phyloP scores from a whole-genome alignment of 1,140 invertebrate species.

The Drosophila lini region DNA sequence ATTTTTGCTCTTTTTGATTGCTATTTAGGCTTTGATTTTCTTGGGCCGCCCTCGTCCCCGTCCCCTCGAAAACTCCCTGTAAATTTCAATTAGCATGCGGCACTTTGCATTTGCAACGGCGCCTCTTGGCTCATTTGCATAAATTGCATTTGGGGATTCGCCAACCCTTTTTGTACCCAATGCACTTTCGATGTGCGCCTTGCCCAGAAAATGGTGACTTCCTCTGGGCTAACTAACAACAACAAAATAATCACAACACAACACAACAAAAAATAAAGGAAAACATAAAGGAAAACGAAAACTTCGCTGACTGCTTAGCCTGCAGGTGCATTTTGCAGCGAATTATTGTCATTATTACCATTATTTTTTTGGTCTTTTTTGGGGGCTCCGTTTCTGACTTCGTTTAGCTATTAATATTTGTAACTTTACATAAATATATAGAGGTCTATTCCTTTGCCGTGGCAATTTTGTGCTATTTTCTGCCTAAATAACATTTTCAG shows the following conservation, averaged over 20 bases:
- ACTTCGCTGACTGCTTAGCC: conserved; percentile 59
- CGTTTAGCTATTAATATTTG: conserved; percentile 56
- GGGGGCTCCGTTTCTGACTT: conserved; percentile 29
- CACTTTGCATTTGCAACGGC: conserved; percentile 81
- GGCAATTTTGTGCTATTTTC: conserved; percentile 62
- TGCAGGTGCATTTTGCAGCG: conserved; percentile 77
- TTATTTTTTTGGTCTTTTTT: conserved; percentile 47
- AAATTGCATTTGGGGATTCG: conserved; percentile 73
- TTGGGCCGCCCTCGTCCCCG: neutral
- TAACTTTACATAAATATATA: conserved; percentile 56
- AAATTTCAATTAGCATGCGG: conserved; percentile 82
- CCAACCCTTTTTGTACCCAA: conserved; percentile 62
- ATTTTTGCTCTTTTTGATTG: conserved; percentile 81
- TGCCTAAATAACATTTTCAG: conserved; percentile 50
- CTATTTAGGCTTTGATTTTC: conserved; percentile 76
- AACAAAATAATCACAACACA: conserved; percentile 28
- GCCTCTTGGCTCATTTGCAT: conserved; percentile 78
- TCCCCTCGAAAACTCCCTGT: conserved; percentile 14
- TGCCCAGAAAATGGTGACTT: conserved; percentile 66
- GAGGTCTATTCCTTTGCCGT: conserved; percentile 31
- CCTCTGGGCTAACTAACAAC: conserved; percentile 57
- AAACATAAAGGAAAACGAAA: conserved; percentile 31
- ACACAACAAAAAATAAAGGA: conserved; percentile 29
- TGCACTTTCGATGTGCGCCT: conserved; percentile 39
- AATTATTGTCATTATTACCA: conserved; percentile 83